Evolutionary conservation across 2,888 invertebrate species (phyloP), one percentile per base, ranked within the genome.

Genomic region (Tridacna crocea): DNA sequence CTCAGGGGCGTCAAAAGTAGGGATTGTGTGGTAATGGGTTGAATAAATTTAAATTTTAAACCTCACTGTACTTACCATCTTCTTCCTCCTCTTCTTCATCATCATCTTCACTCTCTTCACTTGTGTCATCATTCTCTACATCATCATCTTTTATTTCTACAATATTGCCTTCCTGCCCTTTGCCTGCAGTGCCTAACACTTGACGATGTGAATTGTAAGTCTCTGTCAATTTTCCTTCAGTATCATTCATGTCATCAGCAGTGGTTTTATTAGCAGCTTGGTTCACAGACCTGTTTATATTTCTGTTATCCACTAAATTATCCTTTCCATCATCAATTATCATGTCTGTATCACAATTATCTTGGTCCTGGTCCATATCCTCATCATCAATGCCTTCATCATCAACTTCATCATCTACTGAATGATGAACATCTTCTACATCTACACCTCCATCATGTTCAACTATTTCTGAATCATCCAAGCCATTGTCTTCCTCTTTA

Each of bases 381-480:
- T 79, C 27, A 36, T 74, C 46, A 63, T 46, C 24, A 17, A 58
- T 66, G 36, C 17, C 47, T 46, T 74, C 68, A 65, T 26, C 65
- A 72, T 26, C 75, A 47, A n/a, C 63, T 26, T 79, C 27, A 36
- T 74, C 46, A 63, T 46, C 24, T 15, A 27, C 68, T 36, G 8
- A 36, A 8, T 36, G 36, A 36, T n/a, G n/a, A 68, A 24, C 51
- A 72, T 48, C 63, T 13, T n/a, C 22, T 24, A 68, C 73, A 36
- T 75, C 77, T 19, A 48, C 78, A 36, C 47, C 72, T 13, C 22
- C 26, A 55, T 19, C 55, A 8, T n/a, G 36, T 51, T 75, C 73
- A 75, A 72, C 72, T n/a, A 72, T 48, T 19, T 48, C 46, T 15
- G 83, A 73, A 58, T 55, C 63, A 72, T 79, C 74, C 15, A 55